Base-by-base conservation (phyloP, 2,888 invertebrate genomes). In the Drosophila maculinotata region DNA sequence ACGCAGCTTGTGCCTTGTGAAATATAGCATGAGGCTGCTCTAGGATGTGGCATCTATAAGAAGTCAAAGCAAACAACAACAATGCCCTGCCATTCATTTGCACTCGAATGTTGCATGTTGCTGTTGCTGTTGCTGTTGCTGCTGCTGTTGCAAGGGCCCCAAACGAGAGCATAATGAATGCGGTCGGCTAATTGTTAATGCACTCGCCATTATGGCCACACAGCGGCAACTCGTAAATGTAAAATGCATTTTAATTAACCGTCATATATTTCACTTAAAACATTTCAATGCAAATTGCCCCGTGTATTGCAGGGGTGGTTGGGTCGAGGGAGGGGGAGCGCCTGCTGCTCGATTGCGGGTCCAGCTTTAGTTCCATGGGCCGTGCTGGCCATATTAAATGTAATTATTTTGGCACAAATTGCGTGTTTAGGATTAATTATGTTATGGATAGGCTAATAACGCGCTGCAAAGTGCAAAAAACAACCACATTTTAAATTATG, bases 401-500 rank as follows among this genome's bases (percentile, higher is more conserved):
- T 86, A 84, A 84, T 81, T 79, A 85, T 90, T 89, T n/a, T 89
- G 79, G 85, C 73, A 79, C 70, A 83, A 89, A 87, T 89, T 74
- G 89, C 89, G 90, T 90, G 89, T 88, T 90, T 89, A 86, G 89
- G 80, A 88, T 87, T 88, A 88, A 90, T 89, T 90, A 89, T 84
- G 79, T 78, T 84, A 82, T 78, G 87, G 78, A 77, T 80, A 87
- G 81, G 71, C 83, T 86, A 89, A 89, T 90, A 84, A 81, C 57
- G 83, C 69, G 76, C 60, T 76, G 67, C 66, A 68, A 82, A 80
- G 82, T 83, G 84, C 84, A 88, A 83, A 81, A 84, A 86, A 7
- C 17, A 45, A 73, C 51, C 53, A 63, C 87, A 71, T 87, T 85
- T 71, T 33, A 78, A 87, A 81, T 87, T 77, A 87, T 81, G 70